Evolutionary conservation across 2,888 invertebrate species (phyloP), one percentile per base, ranked within the genome.

Genomic region (Leucophenga maculata): DNA sequence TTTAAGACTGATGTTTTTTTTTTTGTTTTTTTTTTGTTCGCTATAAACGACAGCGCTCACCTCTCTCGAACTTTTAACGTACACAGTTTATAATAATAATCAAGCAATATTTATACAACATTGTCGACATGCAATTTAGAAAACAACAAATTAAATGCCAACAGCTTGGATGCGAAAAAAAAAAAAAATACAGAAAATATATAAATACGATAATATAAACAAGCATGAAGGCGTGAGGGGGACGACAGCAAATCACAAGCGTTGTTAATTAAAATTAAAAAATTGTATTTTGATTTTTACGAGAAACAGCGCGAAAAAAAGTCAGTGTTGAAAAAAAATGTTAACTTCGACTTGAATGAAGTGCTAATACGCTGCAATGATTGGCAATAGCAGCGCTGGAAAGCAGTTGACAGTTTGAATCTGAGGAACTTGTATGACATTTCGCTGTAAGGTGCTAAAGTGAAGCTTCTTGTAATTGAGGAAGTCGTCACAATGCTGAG

Each of bases 101-200:
- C 26, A 60, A 60, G 39, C 39, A 60, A 39, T 60, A 13, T 32
- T 16, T 39, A 39, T 39, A 39, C 39, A 39, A 39, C 39, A 39
- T 39, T 39, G 39, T 39, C 39, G 39, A 39, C 39, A 39, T 31
- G 32, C 9, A 60, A 60, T 39, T 13, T 16, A 60, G 39, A 60
- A 60, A 26, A 39, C 31, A 60, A 32, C 59, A 59, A 60, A 4
- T 39, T 16, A n/a, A 39, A 60, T 18, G 18, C 16, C 54, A 48
- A 44, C 71, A 62, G 54, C 66, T 44, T 46, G 32, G 39, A 20
- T 57, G 18, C 60, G 31, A 55, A 16, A 32, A 69, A 20, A 22
- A 48, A 52, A 11, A 65, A 57, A 72, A 66, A 74, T 72, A 72
- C 69, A 77, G 73, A 54, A 73, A 64, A n/a, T n/a, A n/a, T n/a